Evolutionary conservation across 1,140 invertebrate genomes (phyloP), one percentile per base, ranked within the genome.

Genomic region (Nasonia giraulti): DNA sequence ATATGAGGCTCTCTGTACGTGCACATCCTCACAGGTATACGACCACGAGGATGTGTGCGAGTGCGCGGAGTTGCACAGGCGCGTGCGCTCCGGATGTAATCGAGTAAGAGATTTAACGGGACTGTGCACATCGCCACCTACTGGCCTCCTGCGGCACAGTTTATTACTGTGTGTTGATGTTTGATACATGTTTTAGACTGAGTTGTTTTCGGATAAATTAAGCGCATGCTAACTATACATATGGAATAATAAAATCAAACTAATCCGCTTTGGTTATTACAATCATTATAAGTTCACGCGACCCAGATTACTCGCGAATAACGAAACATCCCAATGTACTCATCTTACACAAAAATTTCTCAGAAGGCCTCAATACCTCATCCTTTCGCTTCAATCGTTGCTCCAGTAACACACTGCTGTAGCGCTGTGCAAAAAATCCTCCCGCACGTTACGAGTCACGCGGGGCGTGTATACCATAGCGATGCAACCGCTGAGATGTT

Each of bases 71-170:
- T 71, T 71, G 31, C 68, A 71, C 7, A 33, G 27, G 31, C 68
- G 68, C 68, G 68, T 71, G 55, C 55, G 55, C 55, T 62, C 20
- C 20, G 20, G 55, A 71, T 71, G 68, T 71, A 71, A 71, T 71
- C 68, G 68, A 71, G 31, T 27, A 14, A 17, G 40, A 71, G 68
- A 71, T 71, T 71, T 71, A 71, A 71, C 68, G 23, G 31, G 23
- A 71, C 14, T 71, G 8, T 71, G 8, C 27, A 17, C 68, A 31
- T 62, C 27, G 68, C 23, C n/a, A 23, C 11, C 66, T 50, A 50
- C 47, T 14, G 47, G 10, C 1, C 10, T 66, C 11, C 62, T 27
- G 68, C 68, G 68, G 68, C 55, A n/a, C 20, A 7, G 17, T 20
- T n/a, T 17, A 20, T 62, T 2, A 20, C 3, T 7, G 5, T 40